phyloP scores from a whole-genome alignment of 92 coral and sea anemone genomes.

The Pocillopora grandis region DNA sequence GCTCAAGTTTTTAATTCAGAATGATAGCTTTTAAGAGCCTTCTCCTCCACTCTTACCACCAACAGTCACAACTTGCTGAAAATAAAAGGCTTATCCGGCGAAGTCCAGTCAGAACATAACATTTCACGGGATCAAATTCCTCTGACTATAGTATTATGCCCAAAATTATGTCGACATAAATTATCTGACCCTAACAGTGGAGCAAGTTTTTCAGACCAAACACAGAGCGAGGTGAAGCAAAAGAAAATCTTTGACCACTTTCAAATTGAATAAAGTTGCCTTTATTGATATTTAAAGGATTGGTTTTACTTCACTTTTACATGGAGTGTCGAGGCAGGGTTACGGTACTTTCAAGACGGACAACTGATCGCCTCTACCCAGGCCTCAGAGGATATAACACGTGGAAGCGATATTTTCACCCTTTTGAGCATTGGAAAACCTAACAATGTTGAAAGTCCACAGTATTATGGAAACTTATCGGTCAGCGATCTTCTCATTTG shows the following conservation, averaged over 20 bases:
- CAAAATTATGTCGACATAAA: too few species aligned
- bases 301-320: slow-evolving; percentile 80
- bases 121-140: too few species aligned
- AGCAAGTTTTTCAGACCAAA: too few species aligned
- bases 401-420: slow-evolving; percentile 71
- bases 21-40: too few species aligned
- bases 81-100: too few species aligned
- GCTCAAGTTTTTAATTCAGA: too few species aligned
- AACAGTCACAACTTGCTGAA: too few species aligned
- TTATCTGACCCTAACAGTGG: too few species aligned
- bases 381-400: slow-evolving; percentile 44
- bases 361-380: slow-evolving; percentile 45
- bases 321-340: slow-evolving; percentile 65
- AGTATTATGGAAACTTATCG: slow-evolving; percentile 74
- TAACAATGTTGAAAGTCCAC: slow-evolving; percentile 61
- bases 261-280: background rate
- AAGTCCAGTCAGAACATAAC: too few species aligned
- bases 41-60: too few species aligned
- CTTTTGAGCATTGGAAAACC: slow-evolving; percentile 73
- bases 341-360: slow-evolving; percentile 79
- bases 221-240: too few species aligned
- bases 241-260: background rate
- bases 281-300: slow-evolving; percentile 21
- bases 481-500: slow-evolving; percentile 78
- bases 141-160: too few species aligned